Evolutionary conservation across 2,113 vertebrate species (phyloP).

Genomic region (Redunca redunca): DNA sequence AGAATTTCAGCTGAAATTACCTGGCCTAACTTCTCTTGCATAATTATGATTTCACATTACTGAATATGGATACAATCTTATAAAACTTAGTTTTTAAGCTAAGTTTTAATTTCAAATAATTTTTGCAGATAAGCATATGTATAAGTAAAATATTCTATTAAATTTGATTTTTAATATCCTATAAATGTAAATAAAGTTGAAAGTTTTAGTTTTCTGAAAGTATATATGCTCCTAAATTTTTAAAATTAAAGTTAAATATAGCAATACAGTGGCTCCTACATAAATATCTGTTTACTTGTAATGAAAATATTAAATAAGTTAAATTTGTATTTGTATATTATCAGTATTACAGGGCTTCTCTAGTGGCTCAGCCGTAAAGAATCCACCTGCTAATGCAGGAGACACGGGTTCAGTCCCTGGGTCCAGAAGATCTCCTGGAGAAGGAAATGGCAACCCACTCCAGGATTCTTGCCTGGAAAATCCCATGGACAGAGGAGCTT

Average conservation of each 20-base stretch:
- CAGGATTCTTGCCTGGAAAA: not conserved
- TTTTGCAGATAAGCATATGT: not conserved
- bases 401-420: not conserved
- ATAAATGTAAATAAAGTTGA: constrained; percentile 12
- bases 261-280: constrained; percentile 23
- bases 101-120: constrained; percentile 25
- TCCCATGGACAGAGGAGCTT: not conserved
- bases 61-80: not conserved
- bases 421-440: not conserved
- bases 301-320: constrained; percentile 56
- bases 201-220: constrained; percentile 21
- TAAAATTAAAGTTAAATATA: constrained; percentile 37
- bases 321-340: constrained; percentile 60
- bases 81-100: not conserved
- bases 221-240: constrained; percentile 17
- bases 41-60: not conserved
- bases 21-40: not conserved
- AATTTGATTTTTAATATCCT: constrained; percentile 36
- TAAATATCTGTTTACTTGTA: constrained; percentile 49
- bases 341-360: constrained; percentile 45
- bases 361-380: not conserved
- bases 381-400: not conserved
- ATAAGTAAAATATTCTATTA: not conserved
- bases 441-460: not conserved
- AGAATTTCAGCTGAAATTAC: not conserved